Percentiles rank a stretch among this genome's conserved stretches.
Conservation (phyloP, 2,113 vertebrate genomes). For the Anseranas semipalmata region DNA sequence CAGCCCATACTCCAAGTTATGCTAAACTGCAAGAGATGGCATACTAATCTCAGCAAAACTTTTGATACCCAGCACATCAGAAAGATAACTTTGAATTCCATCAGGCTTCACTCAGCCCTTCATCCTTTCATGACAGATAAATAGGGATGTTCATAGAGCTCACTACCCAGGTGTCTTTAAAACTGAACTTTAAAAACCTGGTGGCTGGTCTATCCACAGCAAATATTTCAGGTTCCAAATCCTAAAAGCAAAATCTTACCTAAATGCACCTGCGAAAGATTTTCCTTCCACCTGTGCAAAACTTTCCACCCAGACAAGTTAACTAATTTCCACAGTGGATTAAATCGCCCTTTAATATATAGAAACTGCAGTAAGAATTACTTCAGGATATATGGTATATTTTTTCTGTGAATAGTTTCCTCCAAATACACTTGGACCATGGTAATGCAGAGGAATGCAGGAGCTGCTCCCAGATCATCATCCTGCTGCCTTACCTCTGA, state of each 20-base stretch:
- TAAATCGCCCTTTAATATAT: background rate
- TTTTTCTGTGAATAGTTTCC: background rate
- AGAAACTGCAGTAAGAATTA: background rate
- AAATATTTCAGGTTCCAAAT: background rate
- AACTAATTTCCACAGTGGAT: background rate
- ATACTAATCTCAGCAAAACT: background rate
- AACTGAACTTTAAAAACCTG: background rate
- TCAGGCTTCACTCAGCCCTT: background rate
- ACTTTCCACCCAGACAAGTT: background rate
- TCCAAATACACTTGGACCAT: background rate
- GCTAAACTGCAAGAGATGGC: background rate
- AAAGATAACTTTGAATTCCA: background rate
- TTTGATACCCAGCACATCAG: background rate
- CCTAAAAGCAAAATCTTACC: background rate
- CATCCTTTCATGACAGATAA: background rate
- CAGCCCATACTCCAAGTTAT: background rate
- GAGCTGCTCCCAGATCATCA: background rate
- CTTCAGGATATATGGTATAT: background rate
- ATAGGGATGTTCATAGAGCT: background rate
- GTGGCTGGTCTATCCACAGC: background rate
- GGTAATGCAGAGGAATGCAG: background rate
- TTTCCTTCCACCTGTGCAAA: background rate
- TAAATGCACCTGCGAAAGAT: background rate
- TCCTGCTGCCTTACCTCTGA: background rate
- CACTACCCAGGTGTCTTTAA: background rate